Evolutionary conservation across 2,797 vertebrate species (phyloP).

Genomic region (Melanotaenia boesemani): DNA sequence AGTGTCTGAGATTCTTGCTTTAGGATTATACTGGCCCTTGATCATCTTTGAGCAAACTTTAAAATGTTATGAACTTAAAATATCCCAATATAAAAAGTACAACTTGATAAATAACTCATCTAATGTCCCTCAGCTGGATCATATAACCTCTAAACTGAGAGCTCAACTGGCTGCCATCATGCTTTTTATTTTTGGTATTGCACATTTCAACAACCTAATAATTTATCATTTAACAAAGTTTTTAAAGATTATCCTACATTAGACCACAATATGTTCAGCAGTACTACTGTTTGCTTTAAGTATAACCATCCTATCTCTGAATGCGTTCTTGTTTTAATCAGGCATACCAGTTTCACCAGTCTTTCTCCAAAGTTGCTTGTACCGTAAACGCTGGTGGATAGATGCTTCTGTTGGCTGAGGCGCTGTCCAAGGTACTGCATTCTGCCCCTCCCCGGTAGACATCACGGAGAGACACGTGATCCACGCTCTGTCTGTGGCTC

Average conservation of each 20-base stretch:
- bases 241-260: not conserved
- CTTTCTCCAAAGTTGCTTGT: constrained; percentile 54
- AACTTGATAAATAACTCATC: constrained; percentile 3
- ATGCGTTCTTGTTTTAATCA: constrained; percentile 34
- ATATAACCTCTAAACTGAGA: constrained; percentile 15
- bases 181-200: not conserved
- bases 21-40: not conserved
- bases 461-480: constrained; percentile 80
- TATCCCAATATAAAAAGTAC: constrained; percentile 7
- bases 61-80: constrained; percentile 20
- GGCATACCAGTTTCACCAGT: constrained; percentile 33
- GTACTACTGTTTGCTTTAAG: not conserved
- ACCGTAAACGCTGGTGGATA: constrained; percentile 48
- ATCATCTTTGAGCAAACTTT: not conserved
- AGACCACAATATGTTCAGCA: not conserved
- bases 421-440: constrained; percentile 81
- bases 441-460: constrained; percentile 81
- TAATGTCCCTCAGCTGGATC: constrained; percentile 21
- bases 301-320: constrained; percentile 1
- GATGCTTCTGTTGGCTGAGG: constrained; percentile 63
- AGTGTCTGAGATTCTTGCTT: too few relatives aligned
- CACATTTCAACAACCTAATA: constrained; percentile 9
- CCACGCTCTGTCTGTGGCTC: constrained; percentile 78
- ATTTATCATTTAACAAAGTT: constrained; percentile 15
- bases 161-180: constrained; percentile 1